Evolutionary conservation across 2,113 vertebrate genomes (phyloP).

Genomic region (Albula glossodonta): DNA sequence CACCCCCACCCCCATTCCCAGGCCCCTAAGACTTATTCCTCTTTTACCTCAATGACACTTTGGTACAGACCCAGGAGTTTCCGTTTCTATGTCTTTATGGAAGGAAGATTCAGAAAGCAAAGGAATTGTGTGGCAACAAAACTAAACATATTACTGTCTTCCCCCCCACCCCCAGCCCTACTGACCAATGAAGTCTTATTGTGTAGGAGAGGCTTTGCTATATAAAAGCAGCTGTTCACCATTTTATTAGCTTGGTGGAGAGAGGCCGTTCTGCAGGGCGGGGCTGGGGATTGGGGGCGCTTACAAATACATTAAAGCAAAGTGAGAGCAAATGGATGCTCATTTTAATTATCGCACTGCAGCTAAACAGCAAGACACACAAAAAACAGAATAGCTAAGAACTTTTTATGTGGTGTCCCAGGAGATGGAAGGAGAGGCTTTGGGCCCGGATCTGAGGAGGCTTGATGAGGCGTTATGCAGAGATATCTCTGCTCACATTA

Average conservation of each 20-base stretch:
- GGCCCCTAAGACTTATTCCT: conserved; percentile 46
- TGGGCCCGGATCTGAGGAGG: not conserved
- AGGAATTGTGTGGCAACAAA: conserved; percentile 8
- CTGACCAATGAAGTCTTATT: conserved; percentile 29
- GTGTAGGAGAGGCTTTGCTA: conserved; percentile 6
- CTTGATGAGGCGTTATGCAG: not conserved
- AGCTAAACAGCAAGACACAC: conserved; percentile 4
- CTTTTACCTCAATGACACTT: conserved; percentile 44
- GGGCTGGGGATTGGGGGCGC: not conserved
- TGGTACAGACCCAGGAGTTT: conserved; percentile 27
- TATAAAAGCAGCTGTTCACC: conserved; percentile 9
- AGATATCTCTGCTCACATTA: not conserved
- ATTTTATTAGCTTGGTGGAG: conserved; percentile 22
- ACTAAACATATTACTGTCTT: conserved; percentile 22
- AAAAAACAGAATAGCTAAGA: not conserved
- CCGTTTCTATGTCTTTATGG: conserved; percentile 21
- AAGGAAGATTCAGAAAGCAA: conserved; percentile 15
- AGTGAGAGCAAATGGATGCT: conserved; percentile 5
- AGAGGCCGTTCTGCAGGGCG: not conserved
- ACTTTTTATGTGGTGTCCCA: not conserved
- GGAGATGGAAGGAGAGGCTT: not conserved
- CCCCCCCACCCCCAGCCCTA: not conserved
- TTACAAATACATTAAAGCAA: conserved; percentile 8
- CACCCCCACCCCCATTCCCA: too few species aligned
- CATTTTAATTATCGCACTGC: conserved; percentile 10